Evolutionary conservation across 2,888 invertebrate species (phyloP).

Genomic region (Sarcophaga subvicina): DNA sequence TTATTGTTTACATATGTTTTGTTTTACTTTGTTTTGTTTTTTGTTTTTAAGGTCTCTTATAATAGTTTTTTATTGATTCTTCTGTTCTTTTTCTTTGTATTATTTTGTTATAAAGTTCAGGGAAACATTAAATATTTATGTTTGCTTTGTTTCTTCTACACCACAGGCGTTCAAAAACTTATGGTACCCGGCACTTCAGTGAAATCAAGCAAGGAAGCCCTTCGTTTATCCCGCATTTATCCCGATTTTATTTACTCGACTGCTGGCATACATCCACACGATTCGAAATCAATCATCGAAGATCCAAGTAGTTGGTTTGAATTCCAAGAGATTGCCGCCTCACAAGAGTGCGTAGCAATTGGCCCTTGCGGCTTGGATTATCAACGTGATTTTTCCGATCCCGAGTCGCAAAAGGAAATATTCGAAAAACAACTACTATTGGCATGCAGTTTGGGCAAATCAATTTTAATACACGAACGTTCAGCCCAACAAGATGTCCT

Average conservation of each 20-base stretch:
- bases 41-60: neutral
- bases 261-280: conserved; percentile 96
- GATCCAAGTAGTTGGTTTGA: conserved; percentile 89
- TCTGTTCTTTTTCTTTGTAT: neutral
- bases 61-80: neutral
- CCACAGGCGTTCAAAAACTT: conserved; percentile 93
- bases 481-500: conserved; percentile 94
- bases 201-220: conserved; percentile 94
- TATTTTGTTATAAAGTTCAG: too few species aligned
- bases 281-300: conserved; percentile 92
- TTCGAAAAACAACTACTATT: conserved; percentile 94
- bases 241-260: conserved; percentile 95
- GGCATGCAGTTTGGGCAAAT: conserved; percentile 93
- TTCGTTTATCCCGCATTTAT: conserved; percentile 93
- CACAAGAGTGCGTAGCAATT: conserved; percentile 95
- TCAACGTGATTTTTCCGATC: conserved; percentile 96
- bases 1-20: conserved; percentile 16
- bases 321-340: conserved; percentile 88
- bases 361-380: conserved; percentile 98
- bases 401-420: conserved; percentile 91
- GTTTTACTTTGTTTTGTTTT: conserved; percentile 4
- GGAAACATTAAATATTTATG: neutral
- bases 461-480: conserved; percentile 94
- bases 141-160: neutral
- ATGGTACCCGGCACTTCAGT: conserved; percentile 96